Percentiles rank a stretch among this genome's conserved stretches.
phyloP scores from a whole-genome alignment of 2,888 invertebrate species.

The Electrophaes corylata region DNA sequence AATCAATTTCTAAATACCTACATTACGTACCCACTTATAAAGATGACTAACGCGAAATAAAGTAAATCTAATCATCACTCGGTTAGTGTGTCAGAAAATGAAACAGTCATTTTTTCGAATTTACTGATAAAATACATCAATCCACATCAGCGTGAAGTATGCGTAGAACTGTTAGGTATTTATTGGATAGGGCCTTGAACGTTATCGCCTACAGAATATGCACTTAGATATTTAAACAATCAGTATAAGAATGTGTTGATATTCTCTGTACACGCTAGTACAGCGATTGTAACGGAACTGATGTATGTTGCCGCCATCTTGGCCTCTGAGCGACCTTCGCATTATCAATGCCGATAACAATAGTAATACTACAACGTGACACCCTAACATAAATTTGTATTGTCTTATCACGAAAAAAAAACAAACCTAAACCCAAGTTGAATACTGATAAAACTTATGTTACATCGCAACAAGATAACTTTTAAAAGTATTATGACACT shows the following conservation, averaged over 20 bases:
- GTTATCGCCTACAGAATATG: slow-evolving; percentile 68
- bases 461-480: slow-evolving; percentile 74
- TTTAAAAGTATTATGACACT: slow-evolving; percentile 54
- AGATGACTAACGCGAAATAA: not conserved
- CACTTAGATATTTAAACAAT: slow-evolving; percentile 64
- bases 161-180: slow-evolving; percentile 39
- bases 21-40: too few relatives aligned
- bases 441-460: slow-evolving; percentile 55
- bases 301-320: slow-evolving; percentile 54
- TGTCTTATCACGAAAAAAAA: slow-evolving; percentile 74
- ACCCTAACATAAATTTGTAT: slow-evolving; percentile 81
- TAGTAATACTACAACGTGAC: slow-evolving; percentile 73
- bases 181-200: slow-evolving; percentile 65
- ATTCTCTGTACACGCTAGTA: slow-evolving; percentile 46
- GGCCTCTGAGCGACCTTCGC: slow-evolving; percentile 71
- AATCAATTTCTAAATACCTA: not conserved
- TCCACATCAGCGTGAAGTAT: slow-evolving; percentile 48
- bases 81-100: slow-evolving; percentile 46
- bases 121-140: slow-evolving; percentile 48
- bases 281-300: slow-evolving; percentile 37
- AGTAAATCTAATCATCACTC: slow-evolving; percentile 32
- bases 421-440: slow-evolving; percentile 58
- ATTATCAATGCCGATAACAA: slow-evolving; percentile 78
- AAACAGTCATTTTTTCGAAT: slow-evolving; percentile 39
- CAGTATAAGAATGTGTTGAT: slow-evolving; percentile 55